Conservation (phyloP, 2,888 invertebrate species). For the Drosophila atroscutellata region DNA sequence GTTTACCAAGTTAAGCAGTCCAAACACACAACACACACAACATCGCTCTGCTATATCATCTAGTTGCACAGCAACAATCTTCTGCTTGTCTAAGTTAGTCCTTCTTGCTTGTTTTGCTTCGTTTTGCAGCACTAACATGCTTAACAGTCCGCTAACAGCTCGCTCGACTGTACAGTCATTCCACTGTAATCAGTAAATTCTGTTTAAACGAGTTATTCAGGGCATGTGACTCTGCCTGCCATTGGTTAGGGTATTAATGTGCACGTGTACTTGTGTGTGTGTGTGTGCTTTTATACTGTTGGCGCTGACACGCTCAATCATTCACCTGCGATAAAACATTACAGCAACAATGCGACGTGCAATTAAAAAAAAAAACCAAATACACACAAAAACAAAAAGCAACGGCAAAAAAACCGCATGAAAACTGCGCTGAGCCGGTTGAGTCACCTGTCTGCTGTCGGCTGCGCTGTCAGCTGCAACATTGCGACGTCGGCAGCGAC, state of each 20-base stretch:
- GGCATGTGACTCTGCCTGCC: constrained; percentile 16
- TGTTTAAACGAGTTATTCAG: constrained; percentile 4
- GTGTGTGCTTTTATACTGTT: constrained; percentile 19
- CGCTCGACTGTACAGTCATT: not conserved
- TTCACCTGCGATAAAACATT: constrained; percentile 73
- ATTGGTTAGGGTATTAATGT: constrained; percentile 36
- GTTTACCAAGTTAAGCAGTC: not conserved
- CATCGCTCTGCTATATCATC: not conserved
- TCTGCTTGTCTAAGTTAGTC: not conserved
- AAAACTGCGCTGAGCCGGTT: constrained; percentile 59
- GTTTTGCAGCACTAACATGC: not conserved
- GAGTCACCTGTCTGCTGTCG: constrained; percentile 71
- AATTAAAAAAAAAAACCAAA: constrained; percentile 41
- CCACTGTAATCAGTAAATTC: not conserved
- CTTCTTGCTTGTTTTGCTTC: not conserved
- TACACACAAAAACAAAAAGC: constrained; percentile 11
- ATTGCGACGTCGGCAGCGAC: constrained; percentile 44
- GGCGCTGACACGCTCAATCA: constrained; percentile 71
- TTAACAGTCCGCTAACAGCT: not conserved
- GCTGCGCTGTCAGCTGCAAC: constrained; percentile 24
- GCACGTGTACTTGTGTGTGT: constrained; percentile 10
- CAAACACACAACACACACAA: not conserved
- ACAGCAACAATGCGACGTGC: constrained; percentile 48
- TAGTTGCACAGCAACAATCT: not conserved
- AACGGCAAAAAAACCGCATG: constrained; percentile 22